Evolutionary conservation across 2,888 invertebrate genomes (phyloP), one percentile per base, ranked within the genome.

Genomic region (Nebria brevicollis): DNA sequence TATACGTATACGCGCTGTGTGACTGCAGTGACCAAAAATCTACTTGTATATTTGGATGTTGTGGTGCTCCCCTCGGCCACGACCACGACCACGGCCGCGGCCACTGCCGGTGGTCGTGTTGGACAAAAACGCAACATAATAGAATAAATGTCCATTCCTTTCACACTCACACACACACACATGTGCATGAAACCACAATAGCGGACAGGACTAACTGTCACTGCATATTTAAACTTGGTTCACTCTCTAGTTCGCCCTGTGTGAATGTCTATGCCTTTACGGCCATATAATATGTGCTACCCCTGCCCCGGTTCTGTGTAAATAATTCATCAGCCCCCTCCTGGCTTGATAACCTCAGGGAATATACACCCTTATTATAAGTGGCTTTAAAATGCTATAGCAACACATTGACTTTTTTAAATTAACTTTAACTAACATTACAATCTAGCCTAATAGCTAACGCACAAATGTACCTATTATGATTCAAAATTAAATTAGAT

Each of bases 311-410:
- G 43, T 26, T 74, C 68, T 79, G 79, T 66, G 79, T 79, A 79
- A 79, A 79, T 79, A 79, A 79, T 79, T 79, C 75, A 79, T 79
- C 73, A 79, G 65, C 68, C 68, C 79, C 74, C 75, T 75, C 54
- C 70, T 34, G 20, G 2, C 15, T 54, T 54, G 54, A 54, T 54
- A 8, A 54, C 54, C 54, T 13, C 54, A 11, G 13, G 54, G 54
- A 11, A 54, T 8, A 8, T 54, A 8, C 5, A 34, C 34, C 34
- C 34, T 34, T 34, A 34, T 34, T 34, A 34, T 34, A 5, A 34
- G 34, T 34, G 34, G 0, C 34, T 34, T 5, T 34, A 34, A 34
- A 34, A 34, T 34, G 5, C 34, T 34, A 34, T 34, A 34, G 34
- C 34, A 34, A 34, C 5, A 4, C 34, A 34, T 34, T 34, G 34